Percentiles rank a stretch among this genome's conserved stretches.
These are phyloP conservation scores for Cydia fagiglandana DNA, from an alignment of 1,140 invertebrate species.

Conservation along the genomic window DNA sequence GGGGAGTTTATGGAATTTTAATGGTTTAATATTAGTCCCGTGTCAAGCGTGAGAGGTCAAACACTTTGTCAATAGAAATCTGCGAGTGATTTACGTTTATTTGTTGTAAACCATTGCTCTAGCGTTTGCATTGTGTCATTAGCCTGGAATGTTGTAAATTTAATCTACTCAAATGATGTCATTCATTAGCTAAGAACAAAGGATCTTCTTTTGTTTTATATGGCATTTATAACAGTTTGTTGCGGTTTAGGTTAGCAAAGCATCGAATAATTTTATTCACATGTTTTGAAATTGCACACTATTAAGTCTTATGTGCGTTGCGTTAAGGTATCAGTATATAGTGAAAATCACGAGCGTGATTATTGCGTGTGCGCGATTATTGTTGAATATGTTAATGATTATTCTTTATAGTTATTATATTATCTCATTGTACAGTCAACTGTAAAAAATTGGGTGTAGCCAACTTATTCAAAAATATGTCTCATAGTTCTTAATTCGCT, in stretches of 20 bases:
- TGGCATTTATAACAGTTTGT: not conserved
- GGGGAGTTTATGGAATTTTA: slow-evolving; percentile 58
- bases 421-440: no score
- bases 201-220: slow-evolving; percentile 17
- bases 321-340: no score
- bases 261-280: no score
- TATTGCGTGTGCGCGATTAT: no score
- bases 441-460: no score
- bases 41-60: slow-evolving; percentile 31
- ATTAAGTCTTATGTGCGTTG: no score
- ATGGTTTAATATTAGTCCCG: slow-evolving; percentile 40
- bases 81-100: slow-evolving; percentile 14
- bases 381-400: no score
- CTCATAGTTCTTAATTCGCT: no score
- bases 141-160: slow-evolving; percentile 14
- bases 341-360: no score
- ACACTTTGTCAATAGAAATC: slow-evolving; percentile 23
- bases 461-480: no score
- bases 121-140: slow-evolving; percentile 9
- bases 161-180: slow-evolving; percentile 30
- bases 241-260: not conserved
- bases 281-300: no score
- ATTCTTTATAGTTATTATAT: no score
- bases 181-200: slow-evolving; percentile 12
- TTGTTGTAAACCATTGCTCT: not conserved